Evolutionary conservation across 2,113 vertebrate genomes (phyloP).

Genomic region (Mastomys coucha): DNA sequence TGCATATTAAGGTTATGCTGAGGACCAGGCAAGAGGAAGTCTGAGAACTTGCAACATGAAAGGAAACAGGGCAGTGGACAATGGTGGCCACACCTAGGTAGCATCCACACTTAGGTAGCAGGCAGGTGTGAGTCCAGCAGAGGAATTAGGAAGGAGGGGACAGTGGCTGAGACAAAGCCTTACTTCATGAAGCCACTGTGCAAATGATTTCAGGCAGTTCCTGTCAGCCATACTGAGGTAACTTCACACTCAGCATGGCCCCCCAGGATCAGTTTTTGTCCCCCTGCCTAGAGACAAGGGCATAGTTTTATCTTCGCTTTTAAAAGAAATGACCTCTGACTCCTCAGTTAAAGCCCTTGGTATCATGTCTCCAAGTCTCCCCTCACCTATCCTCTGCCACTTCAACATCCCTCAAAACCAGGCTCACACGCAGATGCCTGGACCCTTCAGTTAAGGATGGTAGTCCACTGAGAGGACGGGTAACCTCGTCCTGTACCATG

Average conservation of each 20-base stretch:
- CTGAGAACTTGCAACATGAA: slow-evolving; percentile 7
- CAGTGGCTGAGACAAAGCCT: neutral
- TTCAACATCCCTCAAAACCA: neutral
- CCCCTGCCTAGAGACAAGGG: neutral
- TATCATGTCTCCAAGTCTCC: neutral
- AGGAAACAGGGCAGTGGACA: neutral
- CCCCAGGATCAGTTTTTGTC: neutral
- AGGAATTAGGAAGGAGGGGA: neutral
- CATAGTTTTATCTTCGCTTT: neutral
- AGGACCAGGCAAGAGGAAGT: neutral
- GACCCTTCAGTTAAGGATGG: neutral
- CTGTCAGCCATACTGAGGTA: neutral
- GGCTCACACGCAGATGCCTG: neutral
- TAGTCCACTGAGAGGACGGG: neutral
- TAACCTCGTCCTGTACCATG: neutral
- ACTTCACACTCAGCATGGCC: too few relatives aligned
- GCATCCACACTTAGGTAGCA: too few relatives aligned
- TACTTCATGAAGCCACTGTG: neutral
- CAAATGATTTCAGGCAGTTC: neutral
- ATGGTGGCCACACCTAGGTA: neutral
- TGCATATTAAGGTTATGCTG: slow-evolving; percentile 49
- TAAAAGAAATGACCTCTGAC: neutral
- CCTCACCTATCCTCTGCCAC: neutral
- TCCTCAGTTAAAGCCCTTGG: too few relatives aligned
- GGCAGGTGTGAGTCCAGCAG: neutral